Percentiles rank a stretch among this genome's conserved stretches.
These are phyloP conservation scores for Drosophila subquinaria DNA, from an alignment of 2,888 invertebrate species.

Conservation along the genomic window DNA sequence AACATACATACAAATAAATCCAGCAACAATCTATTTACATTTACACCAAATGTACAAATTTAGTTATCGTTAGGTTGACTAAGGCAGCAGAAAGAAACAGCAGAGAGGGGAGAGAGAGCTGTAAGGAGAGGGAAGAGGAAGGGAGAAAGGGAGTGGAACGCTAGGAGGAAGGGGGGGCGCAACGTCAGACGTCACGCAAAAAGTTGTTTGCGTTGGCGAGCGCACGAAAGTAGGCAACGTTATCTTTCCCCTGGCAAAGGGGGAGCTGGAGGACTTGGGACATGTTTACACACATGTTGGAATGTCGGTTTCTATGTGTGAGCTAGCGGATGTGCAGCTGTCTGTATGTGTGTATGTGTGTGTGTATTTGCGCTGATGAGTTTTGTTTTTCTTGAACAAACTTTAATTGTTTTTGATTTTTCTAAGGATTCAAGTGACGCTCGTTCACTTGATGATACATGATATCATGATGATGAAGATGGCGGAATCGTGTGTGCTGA, in stretches of 20 bases:
- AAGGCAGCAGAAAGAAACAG: constrained; percentile 1
- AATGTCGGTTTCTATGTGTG: constrained; percentile 29
- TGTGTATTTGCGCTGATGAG: constrained; percentile 60
- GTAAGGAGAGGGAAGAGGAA: background rate
- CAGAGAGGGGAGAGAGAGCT: background rate
- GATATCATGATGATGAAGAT: constrained; percentile 20
- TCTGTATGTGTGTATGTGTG: constrained; percentile 8
- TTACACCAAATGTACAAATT: constrained; percentile 82
- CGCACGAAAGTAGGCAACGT: constrained; percentile 78
- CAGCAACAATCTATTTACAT: constrained; percentile 83
- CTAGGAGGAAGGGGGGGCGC: background rate
- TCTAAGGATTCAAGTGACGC: constrained; percentile 76
- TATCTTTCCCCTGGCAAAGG: constrained; percentile 56
- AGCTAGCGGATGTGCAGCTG: constrained; percentile 3
- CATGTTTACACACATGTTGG: constrained; percentile 71
- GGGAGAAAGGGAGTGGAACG: background rate
- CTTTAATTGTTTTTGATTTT: constrained; percentile 81
- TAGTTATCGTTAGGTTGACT: constrained; percentile 67
- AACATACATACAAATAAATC: constrained; percentile 76
- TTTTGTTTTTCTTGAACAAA: constrained; percentile 80
- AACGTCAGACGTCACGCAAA: constrained; percentile 72
- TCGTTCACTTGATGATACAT: constrained; percentile 32
- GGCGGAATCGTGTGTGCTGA: constrained; percentile 36
- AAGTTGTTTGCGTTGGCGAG: constrained; percentile 78
- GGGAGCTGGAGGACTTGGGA: constrained; percentile 23